phyloP scores from a whole-genome alignment of 2,113 vertebrate species.

The Anarrhichthys ocellatus region DNA sequence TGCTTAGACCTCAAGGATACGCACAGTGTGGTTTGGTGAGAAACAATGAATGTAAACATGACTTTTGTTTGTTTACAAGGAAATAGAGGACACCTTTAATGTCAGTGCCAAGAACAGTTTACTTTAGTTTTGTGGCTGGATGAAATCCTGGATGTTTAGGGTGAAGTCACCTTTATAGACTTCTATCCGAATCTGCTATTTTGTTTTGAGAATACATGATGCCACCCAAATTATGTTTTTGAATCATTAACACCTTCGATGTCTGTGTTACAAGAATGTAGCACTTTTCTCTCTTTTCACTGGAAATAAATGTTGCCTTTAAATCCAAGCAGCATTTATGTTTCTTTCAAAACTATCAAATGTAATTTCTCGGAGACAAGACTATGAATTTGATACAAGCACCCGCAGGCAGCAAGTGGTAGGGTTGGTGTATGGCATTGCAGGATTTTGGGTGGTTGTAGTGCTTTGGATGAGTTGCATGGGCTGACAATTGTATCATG shows the following conservation, averaged over 20 bases:
- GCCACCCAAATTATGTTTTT: not conserved
- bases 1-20: not conserved
- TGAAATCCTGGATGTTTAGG: too few relatives aligned
- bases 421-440: not conserved
- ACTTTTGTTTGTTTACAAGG: not conserved
- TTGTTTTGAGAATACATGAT: not conserved
- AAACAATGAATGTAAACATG: not conserved
- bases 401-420: not conserved
- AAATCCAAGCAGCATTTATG: not conserved
- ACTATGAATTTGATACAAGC: not conserved
- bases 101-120: not conserved
- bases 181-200: not conserved
- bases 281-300: too few relatives aligned
- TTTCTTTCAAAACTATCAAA: not conserved
- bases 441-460: not conserved
- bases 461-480: constrained; percentile 7
- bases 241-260: not conserved
- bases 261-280: not conserved
- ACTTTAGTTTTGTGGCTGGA: not conserved
- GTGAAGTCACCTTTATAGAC: not conserved
- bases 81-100: not conserved
- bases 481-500: not conserved
- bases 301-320: not conserved
- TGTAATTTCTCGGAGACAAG: not conserved
- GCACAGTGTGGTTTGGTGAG: not conserved